Evolutionary conservation across 2,888 invertebrate genomes (phyloP).

Genomic region (Deladenus siricidicola): DNA sequence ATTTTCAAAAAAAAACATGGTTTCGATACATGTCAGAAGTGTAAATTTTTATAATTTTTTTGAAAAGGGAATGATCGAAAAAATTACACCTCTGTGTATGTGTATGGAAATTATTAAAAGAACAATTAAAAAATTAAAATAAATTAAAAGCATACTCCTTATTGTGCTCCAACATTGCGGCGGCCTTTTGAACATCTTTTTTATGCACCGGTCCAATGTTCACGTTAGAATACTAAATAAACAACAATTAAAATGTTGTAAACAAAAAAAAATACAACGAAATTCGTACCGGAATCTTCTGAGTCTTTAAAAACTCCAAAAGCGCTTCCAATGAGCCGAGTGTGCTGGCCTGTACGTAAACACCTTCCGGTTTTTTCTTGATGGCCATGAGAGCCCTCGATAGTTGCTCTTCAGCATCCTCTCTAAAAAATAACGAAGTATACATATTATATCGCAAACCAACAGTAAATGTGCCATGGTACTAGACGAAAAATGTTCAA

Average conservation of each 20-base stretch:
- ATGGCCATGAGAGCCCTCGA: conserved; percentile 83
- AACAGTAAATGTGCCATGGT: conserved; percentile 1
- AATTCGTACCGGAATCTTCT: conserved; percentile 70
- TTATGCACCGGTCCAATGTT: conserved; percentile 98
- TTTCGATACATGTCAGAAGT: not conserved
- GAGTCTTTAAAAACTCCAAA: conserved; percentile 78
- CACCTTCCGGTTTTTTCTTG: conserved; percentile 80
- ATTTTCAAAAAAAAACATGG: not conserved
- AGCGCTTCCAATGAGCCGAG: conserved; percentile 93
- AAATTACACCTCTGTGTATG: too few species aligned
- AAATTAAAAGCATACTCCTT: conserved; percentile 61
- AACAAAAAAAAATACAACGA: conserved; percentile 21
- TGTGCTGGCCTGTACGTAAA: conserved; percentile 73
- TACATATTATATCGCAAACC: not conserved
- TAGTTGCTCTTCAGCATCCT: conserved; percentile 78
- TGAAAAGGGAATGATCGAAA: too few species aligned
- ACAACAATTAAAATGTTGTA: conserved; percentile 21
- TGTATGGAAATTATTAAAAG: too few species aligned
- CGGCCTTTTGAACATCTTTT: conserved; percentile 97
- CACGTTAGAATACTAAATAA: conserved; percentile 84
- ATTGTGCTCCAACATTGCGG: conserved; percentile 98
- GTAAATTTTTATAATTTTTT: not conserved
- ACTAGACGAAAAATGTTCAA: too few species aligned
- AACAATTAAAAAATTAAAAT: not conserved
- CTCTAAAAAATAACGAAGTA: conserved; percentile 55